Percentiles rank a stretch among this genome's conserved stretches.
Evolutionary conservation across 2,113 vertebrate species (phyloP).

Genomic region (Charina bottae): DNA sequence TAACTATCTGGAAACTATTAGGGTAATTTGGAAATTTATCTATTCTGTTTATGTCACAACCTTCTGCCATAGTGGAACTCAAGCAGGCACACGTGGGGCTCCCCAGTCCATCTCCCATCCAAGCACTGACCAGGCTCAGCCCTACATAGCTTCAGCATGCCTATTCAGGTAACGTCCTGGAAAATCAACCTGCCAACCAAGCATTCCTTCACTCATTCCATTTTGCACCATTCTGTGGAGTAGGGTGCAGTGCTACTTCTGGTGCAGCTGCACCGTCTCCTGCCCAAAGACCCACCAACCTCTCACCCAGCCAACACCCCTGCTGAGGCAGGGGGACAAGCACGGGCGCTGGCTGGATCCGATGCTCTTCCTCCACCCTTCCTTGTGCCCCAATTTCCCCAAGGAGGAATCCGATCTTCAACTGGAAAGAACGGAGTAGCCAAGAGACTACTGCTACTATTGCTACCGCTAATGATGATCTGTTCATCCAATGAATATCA

Average conservation of each 20-base stretch:
- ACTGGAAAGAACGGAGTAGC: not conserved
- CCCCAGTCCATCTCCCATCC: not conserved
- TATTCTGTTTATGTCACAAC: not conserved
- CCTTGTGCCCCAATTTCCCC: not conserved
- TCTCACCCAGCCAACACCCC: not conserved
- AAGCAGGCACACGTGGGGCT: not conserved
- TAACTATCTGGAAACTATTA: no score
- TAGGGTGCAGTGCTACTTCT: no score
- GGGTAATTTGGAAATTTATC: no score
- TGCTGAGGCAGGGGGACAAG: not conserved
- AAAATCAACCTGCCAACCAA: not conserved
- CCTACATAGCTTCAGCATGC: not conserved
- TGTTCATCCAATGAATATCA: not conserved
- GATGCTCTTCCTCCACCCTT: not conserved
- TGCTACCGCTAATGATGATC: not conserved
- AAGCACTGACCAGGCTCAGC: not conserved
- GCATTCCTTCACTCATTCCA: not conserved
- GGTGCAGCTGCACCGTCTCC: not conserved
- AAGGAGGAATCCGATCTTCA: not conserved
- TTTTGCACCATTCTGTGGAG: not conserved
- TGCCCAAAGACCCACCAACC: no score
- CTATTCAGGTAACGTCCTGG: not conserved
- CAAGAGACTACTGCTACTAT: not conserved
- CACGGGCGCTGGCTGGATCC: not conserved
- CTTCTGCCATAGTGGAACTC: not conserved